These are phyloP conservation scores for Hipposideros armiger DNA, from an alignment of 2,113 vertebrate genomes.

Conservation along the genomic window DNA sequence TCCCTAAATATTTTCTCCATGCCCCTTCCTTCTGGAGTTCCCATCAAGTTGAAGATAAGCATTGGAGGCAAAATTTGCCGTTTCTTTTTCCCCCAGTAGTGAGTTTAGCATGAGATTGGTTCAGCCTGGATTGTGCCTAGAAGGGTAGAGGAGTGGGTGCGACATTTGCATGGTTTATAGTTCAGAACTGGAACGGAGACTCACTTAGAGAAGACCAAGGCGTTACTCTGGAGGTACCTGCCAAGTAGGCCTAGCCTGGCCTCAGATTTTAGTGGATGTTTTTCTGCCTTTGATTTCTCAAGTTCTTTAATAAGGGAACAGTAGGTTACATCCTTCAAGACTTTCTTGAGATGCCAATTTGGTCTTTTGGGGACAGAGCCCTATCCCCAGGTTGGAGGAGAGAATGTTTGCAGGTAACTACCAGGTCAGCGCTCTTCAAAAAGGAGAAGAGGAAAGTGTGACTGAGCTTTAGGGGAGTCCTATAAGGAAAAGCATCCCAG, in stretches of 20 bases:
- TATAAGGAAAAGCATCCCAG: not conserved
- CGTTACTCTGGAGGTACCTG: not conserved
- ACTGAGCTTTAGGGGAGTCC: not conserved
- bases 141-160: not conserved
- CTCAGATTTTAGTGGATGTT: not conserved
- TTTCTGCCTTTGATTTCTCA: slow-evolving; percentile 10
- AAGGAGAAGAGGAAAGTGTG: not conserved
- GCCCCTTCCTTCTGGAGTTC: not conserved
- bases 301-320: not conserved
- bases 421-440: not conserved
- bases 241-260: not conserved
- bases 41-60: not conserved
- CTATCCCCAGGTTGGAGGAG: not conserved
- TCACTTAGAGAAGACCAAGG: not conserved
- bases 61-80: not conserved
- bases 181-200: not conserved
- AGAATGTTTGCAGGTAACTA: not conserved
- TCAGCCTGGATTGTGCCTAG: not conserved
- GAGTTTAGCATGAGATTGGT: not conserved
- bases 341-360: not conserved
- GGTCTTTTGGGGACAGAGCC: not conserved
- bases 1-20: not conserved
- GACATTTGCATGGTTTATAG: not conserved
- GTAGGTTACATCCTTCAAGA: not conserved
- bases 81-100: not conserved